Conservation (phyloP, 2,113 vertebrate genomes). For the Datnioides undecimradiatus region DNA sequence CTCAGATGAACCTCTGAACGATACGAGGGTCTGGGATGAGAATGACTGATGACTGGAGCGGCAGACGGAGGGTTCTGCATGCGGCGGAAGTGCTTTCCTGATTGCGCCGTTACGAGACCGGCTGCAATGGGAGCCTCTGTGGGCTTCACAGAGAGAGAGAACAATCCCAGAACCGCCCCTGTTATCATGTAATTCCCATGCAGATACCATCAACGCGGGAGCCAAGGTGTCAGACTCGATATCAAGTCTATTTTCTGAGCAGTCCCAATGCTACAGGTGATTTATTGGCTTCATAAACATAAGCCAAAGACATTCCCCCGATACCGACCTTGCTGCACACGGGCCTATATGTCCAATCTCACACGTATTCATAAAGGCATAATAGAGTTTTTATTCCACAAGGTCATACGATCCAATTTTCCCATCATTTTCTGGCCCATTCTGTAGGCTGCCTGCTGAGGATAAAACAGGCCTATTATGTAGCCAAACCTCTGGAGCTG, state of each 20-base stretch:
- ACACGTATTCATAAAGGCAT: constrained; percentile 22
- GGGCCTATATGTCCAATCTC: constrained; percentile 7
- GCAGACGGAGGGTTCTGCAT: constrained; percentile 9
- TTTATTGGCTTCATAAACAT: constrained; percentile 19
- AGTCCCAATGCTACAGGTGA: constrained; percentile 3
- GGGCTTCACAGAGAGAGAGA: neutral
- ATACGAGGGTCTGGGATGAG: neutral
- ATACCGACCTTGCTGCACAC: constrained; percentile 2
- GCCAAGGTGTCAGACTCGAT: constrained; percentile 12
- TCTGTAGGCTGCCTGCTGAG: constrained; percentile 22
- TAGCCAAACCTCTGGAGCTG: constrained; percentile 57
- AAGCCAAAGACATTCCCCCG: neutral
- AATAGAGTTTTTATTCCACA: constrained; percentile 29
- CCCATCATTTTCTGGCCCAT: neutral
- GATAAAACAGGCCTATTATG: constrained; percentile 46
- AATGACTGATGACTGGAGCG: constrained; percentile 10
- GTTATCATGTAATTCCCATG: constrained; percentile 24
- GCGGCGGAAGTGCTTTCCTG: constrained; percentile 6
- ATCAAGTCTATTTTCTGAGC: constrained; percentile 7
- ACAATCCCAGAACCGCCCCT: neutral
- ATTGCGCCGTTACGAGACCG: constrained; percentile 14
- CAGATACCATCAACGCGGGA: constrained; percentile 27
- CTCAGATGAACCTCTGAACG: constrained; percentile 4
- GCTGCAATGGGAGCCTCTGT: constrained; percentile 1
- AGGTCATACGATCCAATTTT: constrained; percentile 34